A percentile compares a stretch with the other conserved stretches of the same genome.
phyloP scores from a whole-genome alignment of 1,140 invertebrate genomes.

The Drosophila littoralis region DNA sequence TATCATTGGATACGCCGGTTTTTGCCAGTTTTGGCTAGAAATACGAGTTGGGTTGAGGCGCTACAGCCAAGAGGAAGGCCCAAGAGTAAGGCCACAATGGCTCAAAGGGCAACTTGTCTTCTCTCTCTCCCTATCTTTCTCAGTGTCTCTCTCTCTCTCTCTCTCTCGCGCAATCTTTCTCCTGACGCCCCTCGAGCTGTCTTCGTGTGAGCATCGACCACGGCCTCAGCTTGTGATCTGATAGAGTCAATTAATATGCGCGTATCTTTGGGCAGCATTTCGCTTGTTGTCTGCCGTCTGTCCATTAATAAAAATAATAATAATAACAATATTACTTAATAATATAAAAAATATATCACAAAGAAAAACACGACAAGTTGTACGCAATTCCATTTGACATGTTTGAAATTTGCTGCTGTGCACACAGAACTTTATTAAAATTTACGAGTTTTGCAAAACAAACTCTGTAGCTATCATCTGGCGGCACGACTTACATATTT shows the following conservation, averaged over 20 bases:
- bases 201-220: not conserved
- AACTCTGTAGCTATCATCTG: conserved; percentile 10
- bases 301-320: conserved; percentile 41
- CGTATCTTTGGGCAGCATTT: conserved; percentile 17
- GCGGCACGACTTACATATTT: conserved; percentile 1
- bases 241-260: conserved; percentile 57
- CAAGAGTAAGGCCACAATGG: not conserved
- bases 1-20: conserved; percentile 65
- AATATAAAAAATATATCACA: conserved; percentile 35
- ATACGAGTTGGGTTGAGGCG: conserved; percentile 15
- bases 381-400: conserved; percentile 32
- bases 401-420: conserved; percentile 12
- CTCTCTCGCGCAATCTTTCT: not conserved
- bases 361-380: conserved; percentile 4
- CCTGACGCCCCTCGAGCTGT: too few species aligned
- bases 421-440: conserved; percentile 5
- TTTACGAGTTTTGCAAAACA: conserved; percentile 18
- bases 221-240: conserved; percentile 4
- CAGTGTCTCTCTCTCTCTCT: not conserved
- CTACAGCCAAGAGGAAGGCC: not conserved
- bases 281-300: conserved; percentile 4
- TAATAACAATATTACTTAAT: conserved; percentile 34
- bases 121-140: not conserved
- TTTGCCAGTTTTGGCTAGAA: conserved; percentile 74
- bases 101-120: not conserved